A percentile compares a stretch with the other conserved stretches of the same genome.
Evolutionary conservation across 1,140 invertebrate genomes (phyloP).

Genomic region (silkworm (Bombyx mori)): DNA sequence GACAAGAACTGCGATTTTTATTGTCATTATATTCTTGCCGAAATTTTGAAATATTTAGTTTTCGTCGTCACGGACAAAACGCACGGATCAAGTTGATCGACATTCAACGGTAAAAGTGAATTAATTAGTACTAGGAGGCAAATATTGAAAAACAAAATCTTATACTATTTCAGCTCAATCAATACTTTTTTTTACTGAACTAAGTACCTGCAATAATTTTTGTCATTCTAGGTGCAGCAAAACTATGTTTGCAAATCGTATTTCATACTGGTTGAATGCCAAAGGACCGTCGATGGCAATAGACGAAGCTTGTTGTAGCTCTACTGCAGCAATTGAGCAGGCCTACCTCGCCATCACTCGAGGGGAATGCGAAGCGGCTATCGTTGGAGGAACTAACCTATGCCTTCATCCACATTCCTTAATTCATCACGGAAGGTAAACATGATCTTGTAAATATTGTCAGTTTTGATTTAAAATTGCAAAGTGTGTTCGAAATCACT

Average conservation of each 20-base stretch:
- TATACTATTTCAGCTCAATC: neutral
- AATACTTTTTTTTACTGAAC: neutral
- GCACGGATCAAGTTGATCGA: neutral
- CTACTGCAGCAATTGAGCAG: slow-evolving; percentile 86
- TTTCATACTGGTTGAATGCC: slow-evolving; percentile 82
- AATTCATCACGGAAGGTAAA: slow-evolving; percentile 82
- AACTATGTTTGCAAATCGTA: slow-evolving; percentile 91
- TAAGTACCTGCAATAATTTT: slow-evolving; percentile 22
- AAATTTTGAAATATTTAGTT: no score
- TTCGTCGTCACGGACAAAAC: no score
- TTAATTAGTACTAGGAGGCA: neutral
- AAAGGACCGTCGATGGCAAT: slow-evolving; percentile 86
- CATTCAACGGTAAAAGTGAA: neutral
- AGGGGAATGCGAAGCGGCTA: slow-evolving; percentile 87
- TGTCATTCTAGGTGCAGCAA: slow-evolving; percentile 76
- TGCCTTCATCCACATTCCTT: slow-evolving; percentile 89
- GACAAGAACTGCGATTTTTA: neutral
- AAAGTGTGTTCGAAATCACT: no score
- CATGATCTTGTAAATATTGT: neutral
- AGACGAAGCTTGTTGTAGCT: slow-evolving; percentile 93
- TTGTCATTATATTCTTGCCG: neutral
- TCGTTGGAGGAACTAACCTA: slow-evolving; percentile 89
- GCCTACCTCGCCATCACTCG: slow-evolving; percentile 81
- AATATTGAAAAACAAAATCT: neutral
- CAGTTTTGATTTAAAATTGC: no score